Percentiles rank a stretch among this genome's conserved stretches.
These are phyloP conservation scores for Alloscopus bannaensis DNA, from an alignment of 2,888 invertebrate genomes.

Conservation along the genomic window DNA sequence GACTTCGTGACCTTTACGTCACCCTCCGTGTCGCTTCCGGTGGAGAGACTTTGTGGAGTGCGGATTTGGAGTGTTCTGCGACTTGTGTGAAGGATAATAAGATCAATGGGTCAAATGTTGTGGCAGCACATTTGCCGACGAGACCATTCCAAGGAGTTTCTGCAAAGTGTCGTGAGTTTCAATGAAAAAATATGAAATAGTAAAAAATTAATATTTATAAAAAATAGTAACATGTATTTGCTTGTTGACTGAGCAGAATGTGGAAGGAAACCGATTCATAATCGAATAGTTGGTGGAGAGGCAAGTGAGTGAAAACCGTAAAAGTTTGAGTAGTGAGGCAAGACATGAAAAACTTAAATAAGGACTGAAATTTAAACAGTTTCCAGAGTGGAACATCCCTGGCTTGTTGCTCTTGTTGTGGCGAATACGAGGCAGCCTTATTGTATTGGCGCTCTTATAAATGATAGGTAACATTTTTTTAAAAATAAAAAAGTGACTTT, in stretches of 20 bases:
- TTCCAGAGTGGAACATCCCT: conserved; percentile 62
- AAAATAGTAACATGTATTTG: too few relatives aligned
- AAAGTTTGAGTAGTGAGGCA: not conserved
- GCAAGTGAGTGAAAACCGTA: not conserved
- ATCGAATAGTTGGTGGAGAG: conserved; percentile 2
- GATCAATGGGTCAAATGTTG: not conserved
- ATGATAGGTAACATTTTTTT: conserved; percentile 17
- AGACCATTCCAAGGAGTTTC: not conserved
- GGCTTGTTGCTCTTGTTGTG: conserved; percentile 67
- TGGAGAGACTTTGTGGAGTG: not conserved
- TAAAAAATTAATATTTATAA: not conserved
- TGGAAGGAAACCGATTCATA: not conserved
- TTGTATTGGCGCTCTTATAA: conserved; percentile 57
- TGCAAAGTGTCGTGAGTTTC: not conserved
- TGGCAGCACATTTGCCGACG: not conserved
- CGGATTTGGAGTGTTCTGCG: conserved; percentile 12
- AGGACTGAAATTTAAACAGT: conserved; percentile 17
- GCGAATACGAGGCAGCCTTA: conserved; percentile 66
- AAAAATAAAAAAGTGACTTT: not conserved
- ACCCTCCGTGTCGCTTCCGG: not conserved
- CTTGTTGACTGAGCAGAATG: not conserved
- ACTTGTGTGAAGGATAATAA: conserved; percentile 27
- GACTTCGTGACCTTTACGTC: conserved; percentile 31
- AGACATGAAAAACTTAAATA: not conserved
- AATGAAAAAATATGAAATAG: not conserved